phyloP scores from a whole-genome alignment of 2,797 vertebrate species.

The Microhierax caerulescens region DNA sequence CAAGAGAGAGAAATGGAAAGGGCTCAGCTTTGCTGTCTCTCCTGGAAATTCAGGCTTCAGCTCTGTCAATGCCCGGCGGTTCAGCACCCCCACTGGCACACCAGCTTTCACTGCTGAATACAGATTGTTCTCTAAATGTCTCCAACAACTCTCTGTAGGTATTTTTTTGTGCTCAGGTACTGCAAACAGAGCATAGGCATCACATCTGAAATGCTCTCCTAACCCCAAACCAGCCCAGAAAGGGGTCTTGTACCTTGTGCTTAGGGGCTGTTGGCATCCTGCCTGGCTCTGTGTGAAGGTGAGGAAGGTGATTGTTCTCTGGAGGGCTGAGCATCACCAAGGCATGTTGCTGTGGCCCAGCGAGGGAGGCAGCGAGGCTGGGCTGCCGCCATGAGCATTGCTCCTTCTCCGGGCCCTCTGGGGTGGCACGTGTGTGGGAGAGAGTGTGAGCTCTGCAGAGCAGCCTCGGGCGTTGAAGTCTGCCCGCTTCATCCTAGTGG shows the following conservation, averaged over 20 bases:
- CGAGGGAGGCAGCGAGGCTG: accelerated
- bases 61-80: neutral
- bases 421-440: neutral
- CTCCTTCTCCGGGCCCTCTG: accelerated
- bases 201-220: neutral
- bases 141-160: neutral
- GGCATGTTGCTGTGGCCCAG: neutral
- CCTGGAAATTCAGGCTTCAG: neutral
- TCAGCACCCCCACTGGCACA: neutral
- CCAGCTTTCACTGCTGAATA: neutral
- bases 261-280: accelerated
- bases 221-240: neutral
- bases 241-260: accelerated
- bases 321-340: neutral
- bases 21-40: neutral
- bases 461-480: neutral
- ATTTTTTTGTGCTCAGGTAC: neutral
- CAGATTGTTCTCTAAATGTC: neutral
- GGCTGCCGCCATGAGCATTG: accelerated
- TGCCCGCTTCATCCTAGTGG: neutral
- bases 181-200: accelerated
- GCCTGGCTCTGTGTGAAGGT: accelerated
- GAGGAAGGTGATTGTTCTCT: neutral
- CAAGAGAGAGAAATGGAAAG: accelerated
- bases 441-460: neutral